These are phyloP conservation scores for Smutsia temminckii DNA, from an alignment of 2,797 vertebrate genomes.

Conservation along the genomic window DNA sequence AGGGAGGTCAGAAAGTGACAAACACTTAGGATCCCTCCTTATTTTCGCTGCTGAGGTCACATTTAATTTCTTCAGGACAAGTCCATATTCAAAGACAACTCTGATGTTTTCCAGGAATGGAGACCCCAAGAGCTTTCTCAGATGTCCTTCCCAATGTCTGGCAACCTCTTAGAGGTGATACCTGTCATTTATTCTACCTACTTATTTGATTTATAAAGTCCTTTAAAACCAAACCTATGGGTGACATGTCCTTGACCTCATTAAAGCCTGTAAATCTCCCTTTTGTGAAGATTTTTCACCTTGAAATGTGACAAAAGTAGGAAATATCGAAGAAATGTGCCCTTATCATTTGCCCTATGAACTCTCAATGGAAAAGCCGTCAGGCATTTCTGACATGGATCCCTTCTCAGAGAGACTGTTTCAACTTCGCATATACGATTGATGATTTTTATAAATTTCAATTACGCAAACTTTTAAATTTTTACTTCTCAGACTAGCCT, in stretches of 20 bases:
- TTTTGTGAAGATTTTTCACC: constrained; percentile 30
- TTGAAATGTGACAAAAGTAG: constrained; percentile 60
- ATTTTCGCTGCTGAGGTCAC: background rate
- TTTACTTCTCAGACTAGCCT: background rate
- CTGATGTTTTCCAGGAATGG: background rate
- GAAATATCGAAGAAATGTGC: constrained; percentile 46
- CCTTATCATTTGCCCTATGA: constrained; percentile 41
- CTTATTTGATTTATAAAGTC: constrained; percentile 3
- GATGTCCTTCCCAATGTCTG: background rate
- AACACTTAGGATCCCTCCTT: background rate
- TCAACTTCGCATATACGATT: background rate
- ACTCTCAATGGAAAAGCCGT: background rate
- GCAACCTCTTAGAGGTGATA: background rate
- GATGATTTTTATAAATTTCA: background rate
- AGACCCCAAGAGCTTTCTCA: background rate
- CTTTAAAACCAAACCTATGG: constrained; percentile 9
- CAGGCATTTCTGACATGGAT: background rate
- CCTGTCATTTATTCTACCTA: background rate
- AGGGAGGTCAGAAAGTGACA: background rate
- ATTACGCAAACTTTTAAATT: background rate
- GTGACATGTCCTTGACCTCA: constrained; percentile 18
- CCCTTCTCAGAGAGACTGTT: background rate
- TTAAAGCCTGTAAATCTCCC: background rate
- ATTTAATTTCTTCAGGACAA: background rate
- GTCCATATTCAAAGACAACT: background rate